These are phyloP conservation scores for Channa maculata DNA, from an alignment of 2,113 vertebrate species.

Conservation along the genomic window DNA sequence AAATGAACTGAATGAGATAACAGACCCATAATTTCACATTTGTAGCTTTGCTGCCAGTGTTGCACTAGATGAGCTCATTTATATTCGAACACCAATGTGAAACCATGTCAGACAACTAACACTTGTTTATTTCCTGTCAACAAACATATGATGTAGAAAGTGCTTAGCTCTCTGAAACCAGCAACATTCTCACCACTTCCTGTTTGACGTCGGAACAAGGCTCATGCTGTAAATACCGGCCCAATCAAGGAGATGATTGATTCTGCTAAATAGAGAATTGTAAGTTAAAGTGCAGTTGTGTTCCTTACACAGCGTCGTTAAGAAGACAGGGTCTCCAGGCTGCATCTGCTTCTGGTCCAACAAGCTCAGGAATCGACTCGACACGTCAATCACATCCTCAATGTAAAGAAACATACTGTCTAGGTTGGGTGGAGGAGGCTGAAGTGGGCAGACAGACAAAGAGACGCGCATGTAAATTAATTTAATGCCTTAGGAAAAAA, in stretches of 20 bases:
- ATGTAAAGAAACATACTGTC: constrained; percentile 90
- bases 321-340: constrained; percentile 78
- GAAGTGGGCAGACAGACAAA: neutral
- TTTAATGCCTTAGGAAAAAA: neutral
- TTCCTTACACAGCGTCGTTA: constrained; percentile 87
- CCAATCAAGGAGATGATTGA: no score
- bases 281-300: no score
- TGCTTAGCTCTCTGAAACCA: no score
- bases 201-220: neutral
- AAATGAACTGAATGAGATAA: no score
- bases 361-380: constrained; percentile 83
- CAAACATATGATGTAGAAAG: neutral
- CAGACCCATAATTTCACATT: no score
- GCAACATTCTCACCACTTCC: neutral
- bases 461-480: neutral
- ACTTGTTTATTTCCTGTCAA: constrained; percentile 12
- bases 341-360: constrained; percentile 80
- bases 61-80: neutral
- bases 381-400: constrained; percentile 87
- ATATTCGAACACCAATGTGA: neutral
- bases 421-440: constrained; percentile 89
- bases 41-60: no score
- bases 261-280: no score
- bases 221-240: neutral
- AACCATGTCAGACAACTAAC: neutral